A percentile compares a stretch with the other conserved stretches of the same genome.
These are phyloP conservation scores for Novumbra hubbsi DNA, from an alignment of 2,797 vertebrate species.

Conservation along the genomic window DNA sequence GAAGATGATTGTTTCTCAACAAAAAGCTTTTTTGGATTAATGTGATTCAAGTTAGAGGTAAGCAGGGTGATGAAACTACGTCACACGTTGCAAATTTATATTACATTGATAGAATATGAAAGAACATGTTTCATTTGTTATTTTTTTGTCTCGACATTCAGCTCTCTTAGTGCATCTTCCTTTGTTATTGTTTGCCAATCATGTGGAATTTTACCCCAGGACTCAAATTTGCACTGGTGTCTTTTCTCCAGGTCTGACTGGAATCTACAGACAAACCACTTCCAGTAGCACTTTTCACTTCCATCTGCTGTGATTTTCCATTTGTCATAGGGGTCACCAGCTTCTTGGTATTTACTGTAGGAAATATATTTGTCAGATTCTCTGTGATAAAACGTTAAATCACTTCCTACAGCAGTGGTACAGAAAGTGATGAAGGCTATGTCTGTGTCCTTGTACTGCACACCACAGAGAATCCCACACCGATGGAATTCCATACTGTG, in stretches of 20 bases:
- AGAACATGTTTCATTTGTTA: background rate
- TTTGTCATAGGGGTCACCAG: constrained; percentile 13
- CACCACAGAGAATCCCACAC: background rate
- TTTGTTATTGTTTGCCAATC: constrained; percentile 8
- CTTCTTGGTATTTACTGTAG: constrained; percentile 12
- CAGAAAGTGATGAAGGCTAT: constrained; percentile 15
- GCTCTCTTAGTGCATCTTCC: background rate
- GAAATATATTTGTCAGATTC: background rate
- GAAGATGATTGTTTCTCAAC: background rate
- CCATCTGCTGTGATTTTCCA: constrained; percentile 18
- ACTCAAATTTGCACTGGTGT: constrained; percentile 5
- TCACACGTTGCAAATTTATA: background rate
- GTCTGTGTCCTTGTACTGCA: background rate
- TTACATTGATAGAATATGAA: background rate
- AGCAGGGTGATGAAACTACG: background rate
- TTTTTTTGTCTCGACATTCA: background rate
- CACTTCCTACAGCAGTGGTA: constrained; percentile 9
- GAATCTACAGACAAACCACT: constrained; percentile 30
- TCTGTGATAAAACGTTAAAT: background rate
- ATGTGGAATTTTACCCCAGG: constrained; percentile 3
- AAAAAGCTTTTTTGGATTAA: background rate
- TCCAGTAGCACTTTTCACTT: constrained; percentile 17
- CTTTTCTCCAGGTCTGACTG: constrained; percentile 6
- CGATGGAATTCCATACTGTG: constrained; percentile 26
- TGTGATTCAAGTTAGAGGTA: background rate